Evolutionary conservation across 2,888 invertebrate species (phyloP).

Genomic region (Lasioglossum leucozonium): DNA sequence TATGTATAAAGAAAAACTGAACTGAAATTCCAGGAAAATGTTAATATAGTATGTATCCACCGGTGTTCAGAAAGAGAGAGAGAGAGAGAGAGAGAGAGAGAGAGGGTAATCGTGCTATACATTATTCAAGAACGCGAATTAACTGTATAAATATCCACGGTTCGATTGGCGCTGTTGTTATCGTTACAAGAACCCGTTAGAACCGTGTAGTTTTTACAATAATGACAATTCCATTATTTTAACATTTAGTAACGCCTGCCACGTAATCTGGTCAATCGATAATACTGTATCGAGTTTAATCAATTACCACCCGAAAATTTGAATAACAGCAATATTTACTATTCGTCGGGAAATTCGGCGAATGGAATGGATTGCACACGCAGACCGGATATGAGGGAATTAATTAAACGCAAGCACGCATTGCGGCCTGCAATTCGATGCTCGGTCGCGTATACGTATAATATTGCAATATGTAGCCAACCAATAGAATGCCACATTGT

Average conservation of each 20-base stretch:
- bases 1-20: no score
- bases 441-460: conserved; percentile 40
- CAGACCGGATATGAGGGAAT: conserved; percentile 31
- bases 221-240: not conserved
- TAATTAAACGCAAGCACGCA: conserved; percentile 49
- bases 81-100: no score
- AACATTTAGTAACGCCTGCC: not conserved
- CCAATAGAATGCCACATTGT: conserved; percentile 43
- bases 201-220: not conserved
- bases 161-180: not conserved
- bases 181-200: not conserved
- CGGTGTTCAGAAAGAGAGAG: no score
- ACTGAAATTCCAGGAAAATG: no score
- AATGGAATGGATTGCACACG: not conserved
- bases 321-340: conserved; percentile 16
- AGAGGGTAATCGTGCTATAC: no score
- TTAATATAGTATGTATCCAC: no score
- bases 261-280: conserved; percentile 8
- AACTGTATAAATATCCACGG: not conserved
- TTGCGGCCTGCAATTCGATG: conserved; percentile 50
- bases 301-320: conserved; percentile 25
- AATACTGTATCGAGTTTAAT: conserved; percentile 17
- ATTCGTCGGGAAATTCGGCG: conserved; percentile 22
- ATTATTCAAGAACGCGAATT: not conserved
- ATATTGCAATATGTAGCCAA: conserved; percentile 42